Evolutionary conservation across 2,113 vertebrate species (phyloP).

Genomic region (Solenodon paradoxus): DNA sequence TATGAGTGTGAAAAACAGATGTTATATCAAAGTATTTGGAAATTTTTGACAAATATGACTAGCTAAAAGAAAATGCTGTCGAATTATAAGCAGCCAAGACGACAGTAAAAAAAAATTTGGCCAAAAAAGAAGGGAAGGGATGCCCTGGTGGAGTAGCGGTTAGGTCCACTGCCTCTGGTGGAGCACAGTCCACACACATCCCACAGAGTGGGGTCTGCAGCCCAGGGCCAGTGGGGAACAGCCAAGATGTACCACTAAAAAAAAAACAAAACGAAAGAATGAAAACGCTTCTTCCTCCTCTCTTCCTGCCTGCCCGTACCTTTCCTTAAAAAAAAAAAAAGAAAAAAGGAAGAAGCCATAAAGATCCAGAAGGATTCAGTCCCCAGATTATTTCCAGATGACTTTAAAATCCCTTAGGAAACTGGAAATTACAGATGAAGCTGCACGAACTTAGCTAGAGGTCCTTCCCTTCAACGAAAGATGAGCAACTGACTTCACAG

Average conservation of each 20-base stretch:
- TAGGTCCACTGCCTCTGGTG: no score
- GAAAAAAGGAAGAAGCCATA: neutral
- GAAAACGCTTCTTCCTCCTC: no score
- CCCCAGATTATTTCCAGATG: neutral
- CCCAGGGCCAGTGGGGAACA: no score
- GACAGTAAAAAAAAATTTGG: neutral
- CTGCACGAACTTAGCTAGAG: no score
- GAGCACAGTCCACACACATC: no score
- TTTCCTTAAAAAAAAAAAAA: no score
- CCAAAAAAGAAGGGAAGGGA: no score
- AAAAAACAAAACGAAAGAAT: no score
- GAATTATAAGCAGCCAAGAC: neutral
- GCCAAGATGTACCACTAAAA: no score
- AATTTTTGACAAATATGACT: neutral
- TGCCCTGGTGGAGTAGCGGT: no score
- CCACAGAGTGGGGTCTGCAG: no score
- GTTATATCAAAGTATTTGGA: neutral
- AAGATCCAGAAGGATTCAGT: neutral
- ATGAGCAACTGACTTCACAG: neutral
- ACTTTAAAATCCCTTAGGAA: conserved; percentile 39
- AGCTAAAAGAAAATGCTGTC: neutral
- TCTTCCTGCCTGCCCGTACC: no score
- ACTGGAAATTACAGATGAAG: neutral
- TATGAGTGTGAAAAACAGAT: neutral
- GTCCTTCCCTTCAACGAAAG: neutral